phyloP scores from a whole-genome alignment of 2,888 invertebrate species.

The Panzeria rudis region DNA sequence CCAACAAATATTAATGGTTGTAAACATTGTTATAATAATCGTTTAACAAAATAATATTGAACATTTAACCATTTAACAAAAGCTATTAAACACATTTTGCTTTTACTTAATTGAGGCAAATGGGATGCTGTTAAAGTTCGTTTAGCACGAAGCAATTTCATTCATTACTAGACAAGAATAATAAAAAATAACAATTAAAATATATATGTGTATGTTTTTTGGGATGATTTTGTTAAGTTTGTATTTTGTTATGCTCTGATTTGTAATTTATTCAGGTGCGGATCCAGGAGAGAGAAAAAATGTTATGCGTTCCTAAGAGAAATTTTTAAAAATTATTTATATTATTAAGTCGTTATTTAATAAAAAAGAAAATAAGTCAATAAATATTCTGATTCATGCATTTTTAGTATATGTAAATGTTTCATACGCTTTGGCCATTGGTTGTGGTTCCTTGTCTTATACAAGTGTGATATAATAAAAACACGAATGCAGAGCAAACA shows the following conservation, averaged over 20 bases:
- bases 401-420: background rate
- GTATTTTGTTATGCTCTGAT: background rate
- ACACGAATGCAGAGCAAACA: background rate
- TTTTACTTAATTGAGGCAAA: conserved; percentile 4
- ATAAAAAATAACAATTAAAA: conserved; percentile 1
- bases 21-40: conserved; percentile 52
- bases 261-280: no score
- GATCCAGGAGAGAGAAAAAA: no score
- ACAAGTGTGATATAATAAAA: background rate
- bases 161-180: background rate
- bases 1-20: conserved; percentile 54
- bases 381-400: no score
- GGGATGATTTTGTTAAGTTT: background rate
- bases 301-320: no score
- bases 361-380: no score
- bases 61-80: conserved; percentile 45
- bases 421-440: background rate
- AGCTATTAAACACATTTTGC: conserved; percentile 14
- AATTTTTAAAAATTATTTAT: no score
- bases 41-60: conserved; percentile 42
- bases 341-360: no score
- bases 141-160: background rate
- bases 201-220: background rate
- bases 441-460: background rate
- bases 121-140: background rate